These are phyloP conservation scores for Blennius ocellaris DNA, from an alignment of 2,113 vertebrate species.

Conservation along the genomic window DNA sequence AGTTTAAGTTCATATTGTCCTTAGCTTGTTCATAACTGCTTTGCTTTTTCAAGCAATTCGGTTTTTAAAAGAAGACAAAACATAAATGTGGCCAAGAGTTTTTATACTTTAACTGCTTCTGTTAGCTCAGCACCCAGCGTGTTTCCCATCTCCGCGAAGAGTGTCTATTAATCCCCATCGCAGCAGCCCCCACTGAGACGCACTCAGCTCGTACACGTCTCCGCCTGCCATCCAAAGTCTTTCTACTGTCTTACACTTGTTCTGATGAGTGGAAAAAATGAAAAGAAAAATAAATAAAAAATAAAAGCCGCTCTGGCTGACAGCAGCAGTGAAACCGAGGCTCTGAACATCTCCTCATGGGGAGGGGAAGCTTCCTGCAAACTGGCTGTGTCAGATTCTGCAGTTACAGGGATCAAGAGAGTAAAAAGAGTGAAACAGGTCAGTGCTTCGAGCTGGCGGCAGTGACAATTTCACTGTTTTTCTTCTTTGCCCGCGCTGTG, in stretches of 20 bases:
- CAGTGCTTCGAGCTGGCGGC: slow-evolving; percentile 13
- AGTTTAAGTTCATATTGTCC: too few relatives aligned
- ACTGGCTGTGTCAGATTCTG: slow-evolving; percentile 33
- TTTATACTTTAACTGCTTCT: too few relatives aligned
- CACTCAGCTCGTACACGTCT: too few relatives aligned
- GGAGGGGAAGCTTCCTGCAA: background rate
- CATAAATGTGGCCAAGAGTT: too few relatives aligned
- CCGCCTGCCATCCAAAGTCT: background rate
- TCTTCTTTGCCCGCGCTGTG: background rate
- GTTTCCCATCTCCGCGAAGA: too few relatives aligned
- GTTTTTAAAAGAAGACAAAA: too few relatives aligned
- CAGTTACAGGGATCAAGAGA: slow-evolving; percentile 1
- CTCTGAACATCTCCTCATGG: slow-evolving; percentile 9
- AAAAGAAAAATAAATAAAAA: too few relatives aligned
- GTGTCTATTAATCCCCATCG: too few relatives aligned
- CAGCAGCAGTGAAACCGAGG: slow-evolving; percentile 6
- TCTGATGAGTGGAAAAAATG: background rate
- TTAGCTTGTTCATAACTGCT: too few relatives aligned
- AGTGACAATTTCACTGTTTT: slow-evolving; percentile 14
- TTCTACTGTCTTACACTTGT: background rate
- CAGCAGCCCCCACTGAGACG: too few relatives aligned
- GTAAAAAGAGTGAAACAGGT: slow-evolving; percentile 32
- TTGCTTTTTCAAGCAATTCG: too few relatives aligned
- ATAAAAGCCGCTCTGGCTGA: slow-evolving; percentile 5
- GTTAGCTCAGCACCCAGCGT: too few relatives aligned